phyloP scores from a whole-genome alignment of 2,888 invertebrate genomes.

The Cephus pygmeus region DNA sequence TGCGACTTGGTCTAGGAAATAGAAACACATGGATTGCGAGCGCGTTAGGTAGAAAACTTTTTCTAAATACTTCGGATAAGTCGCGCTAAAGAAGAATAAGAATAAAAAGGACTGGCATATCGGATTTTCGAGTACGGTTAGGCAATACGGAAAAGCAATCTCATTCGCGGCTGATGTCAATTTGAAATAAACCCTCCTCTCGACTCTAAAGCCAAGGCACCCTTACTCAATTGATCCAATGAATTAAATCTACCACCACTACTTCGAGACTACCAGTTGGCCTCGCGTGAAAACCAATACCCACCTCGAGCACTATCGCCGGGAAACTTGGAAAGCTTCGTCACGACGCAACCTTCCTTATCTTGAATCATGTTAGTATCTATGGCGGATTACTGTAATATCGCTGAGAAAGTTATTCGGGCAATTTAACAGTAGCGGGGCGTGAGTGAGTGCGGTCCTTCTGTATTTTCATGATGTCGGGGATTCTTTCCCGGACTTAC shows the following conservation, averaged over 20 bases:
- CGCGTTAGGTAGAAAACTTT: neutral
- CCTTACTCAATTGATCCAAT: slow-evolving; percentile 12
- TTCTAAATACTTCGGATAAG: neutral
- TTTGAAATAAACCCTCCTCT: slow-evolving; percentile 1
- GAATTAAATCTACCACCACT: slow-evolving; percentile 1
- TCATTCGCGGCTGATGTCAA: slow-evolving; percentile 3
- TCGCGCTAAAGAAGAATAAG: neutral
- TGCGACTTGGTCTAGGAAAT: neutral
- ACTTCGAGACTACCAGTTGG: neutral
- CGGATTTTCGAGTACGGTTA: slow-evolving; percentile 1
- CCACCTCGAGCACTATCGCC: neutral
- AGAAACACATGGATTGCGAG: neutral
- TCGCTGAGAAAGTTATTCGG: neutral
- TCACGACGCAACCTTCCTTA: neutral
- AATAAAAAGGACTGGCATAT: neutral
- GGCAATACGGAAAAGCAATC: slow-evolving; percentile 4
- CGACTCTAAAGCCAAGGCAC: slow-evolving; percentile 5
- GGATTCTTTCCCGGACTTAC: neutral
- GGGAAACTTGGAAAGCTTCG: neutral
- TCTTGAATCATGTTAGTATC: neutral
- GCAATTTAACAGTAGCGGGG: neutral
- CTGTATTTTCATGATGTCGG: neutral
- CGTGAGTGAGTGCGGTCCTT: neutral
- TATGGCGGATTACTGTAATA: neutral
- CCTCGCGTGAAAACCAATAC: slow-evolving; percentile 1